A percentile compares a stretch with the other conserved stretches of the same genome.
phyloP scores from a whole-genome alignment of 1,140 invertebrate genomes.

The Propsilocerus akamusi region DNA sequence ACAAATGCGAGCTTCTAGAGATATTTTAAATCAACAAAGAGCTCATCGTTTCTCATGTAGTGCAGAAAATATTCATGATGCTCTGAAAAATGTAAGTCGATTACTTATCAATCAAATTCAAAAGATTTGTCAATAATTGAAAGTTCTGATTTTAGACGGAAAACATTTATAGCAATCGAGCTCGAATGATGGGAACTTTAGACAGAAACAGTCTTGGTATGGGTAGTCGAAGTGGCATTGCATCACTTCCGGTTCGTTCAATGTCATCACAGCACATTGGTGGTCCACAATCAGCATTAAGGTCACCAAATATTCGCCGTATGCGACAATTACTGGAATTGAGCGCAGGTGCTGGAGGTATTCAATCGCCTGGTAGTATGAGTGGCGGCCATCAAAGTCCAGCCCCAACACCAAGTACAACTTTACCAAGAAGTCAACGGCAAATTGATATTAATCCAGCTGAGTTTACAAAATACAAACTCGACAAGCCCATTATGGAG shows the following conservation, averaged over 20 bases:
- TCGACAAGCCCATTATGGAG: conserved; percentile 49
- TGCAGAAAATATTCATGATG: conserved; percentile 75
- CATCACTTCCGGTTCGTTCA: conserved; percentile 36
- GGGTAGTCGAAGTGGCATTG: conserved; percentile 20
- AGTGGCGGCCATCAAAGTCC: conserved; percentile 39
- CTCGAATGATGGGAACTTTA: conserved; percentile 29
- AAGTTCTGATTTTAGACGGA: conserved; percentile 30
- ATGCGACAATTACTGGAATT: conserved; percentile 63
- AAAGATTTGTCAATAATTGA: not conserved
- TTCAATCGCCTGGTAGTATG: conserved; percentile 22
- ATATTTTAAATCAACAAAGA: conserved; percentile 38
- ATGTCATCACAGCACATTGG: conserved; percentile 45
- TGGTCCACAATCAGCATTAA: conserved; percentile 27
- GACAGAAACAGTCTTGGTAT: conserved; percentile 28
- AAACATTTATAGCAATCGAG: conserved; percentile 31
- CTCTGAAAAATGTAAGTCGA: conserved; percentile 47
- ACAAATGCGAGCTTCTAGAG: conserved; percentile 55
- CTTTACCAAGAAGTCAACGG: conserved; percentile 47
- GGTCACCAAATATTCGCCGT: conserved; percentile 45
- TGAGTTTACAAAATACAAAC: conserved; percentile 85
- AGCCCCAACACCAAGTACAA: conserved; percentile 51
- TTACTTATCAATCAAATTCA: not conserved
- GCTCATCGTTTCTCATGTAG: conserved; percentile 65
- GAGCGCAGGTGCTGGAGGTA: conserved; percentile 28
- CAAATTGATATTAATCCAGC: conserved; percentile 77